Percentiles rank a stretch among this genome's conserved stretches.
These are phyloP conservation scores for Craniophora ligustri DNA, from an alignment of 2,888 invertebrate species.

Conservation along the genomic window DNA sequence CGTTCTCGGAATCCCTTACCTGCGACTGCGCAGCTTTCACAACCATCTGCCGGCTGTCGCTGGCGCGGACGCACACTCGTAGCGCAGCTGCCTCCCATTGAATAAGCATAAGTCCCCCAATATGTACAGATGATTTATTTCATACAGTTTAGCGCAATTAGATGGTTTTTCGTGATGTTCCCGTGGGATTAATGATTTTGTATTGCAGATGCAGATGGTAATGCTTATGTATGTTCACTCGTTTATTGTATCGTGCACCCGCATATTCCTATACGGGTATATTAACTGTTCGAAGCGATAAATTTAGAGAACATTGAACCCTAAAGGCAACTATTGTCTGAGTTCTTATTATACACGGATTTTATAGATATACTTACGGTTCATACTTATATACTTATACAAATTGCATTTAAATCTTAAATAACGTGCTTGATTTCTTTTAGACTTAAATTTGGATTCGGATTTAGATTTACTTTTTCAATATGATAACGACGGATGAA, in stretches of 20 bases:
- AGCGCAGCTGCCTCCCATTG: constrained; percentile 61
- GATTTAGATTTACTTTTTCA: too few relatives aligned
- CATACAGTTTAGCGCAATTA: constrained; percentile 37
- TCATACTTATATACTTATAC: too few relatives aligned
- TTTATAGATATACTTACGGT: too few relatives aligned
- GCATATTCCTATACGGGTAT: constrained; percentile 5
- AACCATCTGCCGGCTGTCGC: constrained; percentile 81
- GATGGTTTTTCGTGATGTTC: constrained; percentile 31
- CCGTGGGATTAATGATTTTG: constrained; percentile 29
- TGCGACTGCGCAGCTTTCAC: constrained; percentile 81
- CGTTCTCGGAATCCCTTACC: constrained; percentile 85
- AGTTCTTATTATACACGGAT: not conserved
- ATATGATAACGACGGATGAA: too few relatives aligned
- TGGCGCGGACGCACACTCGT: constrained; percentile 58
- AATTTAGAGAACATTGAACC: not conserved
- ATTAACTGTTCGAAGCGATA: not conserved
- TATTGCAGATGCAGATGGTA: constrained; percentile 35
- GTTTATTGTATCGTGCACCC: not conserved
- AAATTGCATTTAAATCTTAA: too few relatives aligned
- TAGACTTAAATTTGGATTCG: too few relatives aligned
- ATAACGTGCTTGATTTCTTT: too few relatives aligned
- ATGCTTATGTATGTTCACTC: not conserved
- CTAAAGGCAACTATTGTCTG: not conserved
- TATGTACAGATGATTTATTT: constrained; percentile 54
- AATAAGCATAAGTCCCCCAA: constrained; percentile 50